Conservation (phyloP, 2,888 invertebrate genomes). For the Xiphydria camelus region DNA sequence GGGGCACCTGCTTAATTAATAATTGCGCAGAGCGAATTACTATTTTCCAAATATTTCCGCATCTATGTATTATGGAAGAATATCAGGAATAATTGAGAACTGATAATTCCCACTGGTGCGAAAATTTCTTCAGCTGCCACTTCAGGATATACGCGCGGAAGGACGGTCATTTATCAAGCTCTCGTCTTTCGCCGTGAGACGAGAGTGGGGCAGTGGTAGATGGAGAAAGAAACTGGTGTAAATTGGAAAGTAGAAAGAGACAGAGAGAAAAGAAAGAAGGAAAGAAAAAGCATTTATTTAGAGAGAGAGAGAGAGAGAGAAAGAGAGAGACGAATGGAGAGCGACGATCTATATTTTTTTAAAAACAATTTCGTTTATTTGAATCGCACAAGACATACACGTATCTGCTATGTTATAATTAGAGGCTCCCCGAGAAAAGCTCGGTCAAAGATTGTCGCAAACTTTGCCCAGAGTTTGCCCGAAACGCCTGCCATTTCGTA, state of each 20-base stretch:
- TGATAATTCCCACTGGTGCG: no score
- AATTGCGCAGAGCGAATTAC: no score
- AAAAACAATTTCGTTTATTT: conserved; percentile 58
- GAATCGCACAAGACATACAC: conserved; percentile 59
- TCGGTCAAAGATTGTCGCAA: conserved; percentile 37
- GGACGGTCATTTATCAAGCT: no score
- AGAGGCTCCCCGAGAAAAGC: conserved; percentile 36
- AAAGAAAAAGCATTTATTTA: no score
- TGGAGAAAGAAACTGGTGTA: not conserved
- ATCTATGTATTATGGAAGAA: no score
- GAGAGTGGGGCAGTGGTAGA: conserved; percentile 3
- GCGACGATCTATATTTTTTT: conserved; percentile 37
- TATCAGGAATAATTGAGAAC: no score
- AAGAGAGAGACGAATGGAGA: conserved; percentile 1
- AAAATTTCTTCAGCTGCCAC: no score
- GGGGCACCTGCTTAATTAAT: no score
- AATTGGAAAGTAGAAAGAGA: not conserved
- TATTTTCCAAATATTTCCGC: no score
- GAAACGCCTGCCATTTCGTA: conserved; percentile 44
- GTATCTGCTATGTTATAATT: conserved; percentile 55
- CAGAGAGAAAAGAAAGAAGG: conserved; percentile 11
- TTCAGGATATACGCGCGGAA: no score
- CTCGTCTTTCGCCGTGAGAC: no score
- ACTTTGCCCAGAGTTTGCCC: conserved; percentile 36
- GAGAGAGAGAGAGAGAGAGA: not conserved